Conservation (phyloP, 2,797 vertebrate species). For the Acomys russatus region DNA sequence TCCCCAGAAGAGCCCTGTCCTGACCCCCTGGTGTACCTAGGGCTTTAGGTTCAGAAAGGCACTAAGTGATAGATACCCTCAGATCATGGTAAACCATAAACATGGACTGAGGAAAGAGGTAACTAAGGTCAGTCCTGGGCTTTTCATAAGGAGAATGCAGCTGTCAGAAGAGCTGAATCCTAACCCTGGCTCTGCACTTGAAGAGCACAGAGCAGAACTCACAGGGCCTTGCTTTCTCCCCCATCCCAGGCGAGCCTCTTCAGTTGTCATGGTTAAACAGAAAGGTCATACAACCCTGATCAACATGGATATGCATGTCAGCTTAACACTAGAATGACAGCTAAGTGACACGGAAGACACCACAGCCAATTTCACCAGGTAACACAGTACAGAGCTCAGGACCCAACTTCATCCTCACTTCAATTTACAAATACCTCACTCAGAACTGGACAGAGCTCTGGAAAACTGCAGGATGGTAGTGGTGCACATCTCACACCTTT, state of each 20-base stretch:
- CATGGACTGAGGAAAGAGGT: not conserved
- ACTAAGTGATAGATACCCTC: not conserved
- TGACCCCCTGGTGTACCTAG: not conserved
- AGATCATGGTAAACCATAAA: not conserved
- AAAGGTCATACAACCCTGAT: not conserved
- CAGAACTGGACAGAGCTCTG: not conserved
- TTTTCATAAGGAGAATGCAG: no score
- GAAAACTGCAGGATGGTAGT: not conserved
- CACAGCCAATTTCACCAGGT: not conserved
- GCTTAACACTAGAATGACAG: not conserved
- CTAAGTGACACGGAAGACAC: not conserved
- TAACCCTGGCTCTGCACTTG: not conserved
- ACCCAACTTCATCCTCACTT: not conserved
- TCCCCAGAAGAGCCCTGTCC: not conserved
- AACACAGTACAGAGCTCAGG: not conserved
- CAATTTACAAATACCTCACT: not conserved
- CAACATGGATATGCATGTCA: not conserved
- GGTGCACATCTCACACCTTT: not conserved
- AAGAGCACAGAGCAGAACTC: not conserved
- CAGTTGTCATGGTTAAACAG: not conserved
- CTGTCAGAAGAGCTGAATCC: not conserved
- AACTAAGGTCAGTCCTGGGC: not conserved
- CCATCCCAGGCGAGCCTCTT: not conserved
- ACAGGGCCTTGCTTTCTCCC: not conserved
- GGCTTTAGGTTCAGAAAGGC: not conserved